Evolutionary conservation across 2,888 invertebrate genomes (phyloP).

Genomic region (Scaptomyza parva): DNA sequence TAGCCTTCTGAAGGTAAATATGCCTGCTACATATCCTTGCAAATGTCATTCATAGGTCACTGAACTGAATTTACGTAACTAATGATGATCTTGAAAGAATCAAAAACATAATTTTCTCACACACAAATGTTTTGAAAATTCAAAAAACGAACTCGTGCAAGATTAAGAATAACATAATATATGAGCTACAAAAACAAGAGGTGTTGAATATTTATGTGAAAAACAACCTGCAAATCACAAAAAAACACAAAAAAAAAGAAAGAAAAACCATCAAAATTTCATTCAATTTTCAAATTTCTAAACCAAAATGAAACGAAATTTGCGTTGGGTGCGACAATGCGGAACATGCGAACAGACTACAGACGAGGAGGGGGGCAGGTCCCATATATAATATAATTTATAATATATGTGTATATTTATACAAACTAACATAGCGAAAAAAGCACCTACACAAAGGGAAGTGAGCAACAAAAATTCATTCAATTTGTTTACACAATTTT

Average conservation of each 20-base stretch:
- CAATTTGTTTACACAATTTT: slow-evolving; percentile 67
- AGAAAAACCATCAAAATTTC: slow-evolving; percentile 44
- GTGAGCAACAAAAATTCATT: slow-evolving; percentile 20
- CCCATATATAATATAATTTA: slow-evolving; percentile 2
- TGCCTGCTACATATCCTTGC: slow-evolving; percentile 50
- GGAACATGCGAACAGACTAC: slow-evolving; percentile 53
- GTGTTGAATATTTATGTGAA: slow-evolving; percentile 41
- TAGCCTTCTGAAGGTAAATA: not conserved
- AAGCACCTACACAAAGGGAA: slow-evolving; percentile 25
- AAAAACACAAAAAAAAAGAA: not conserved
- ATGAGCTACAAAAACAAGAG: slow-evolving; percentile 34
- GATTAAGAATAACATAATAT: slow-evolving; percentile 23
- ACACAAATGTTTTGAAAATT: slow-evolving; percentile 8
- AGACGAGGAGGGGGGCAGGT: slow-evolving; percentile 12
- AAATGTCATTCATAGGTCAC: slow-evolving; percentile 72
- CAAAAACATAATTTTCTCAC: slow-evolving; percentile 54
- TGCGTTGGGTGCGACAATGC: slow-evolving; percentile 67
- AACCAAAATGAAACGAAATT: slow-evolving; percentile 14
- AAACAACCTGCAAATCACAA: slow-evolving; percentile 54
- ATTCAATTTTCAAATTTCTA: slow-evolving; percentile 43
- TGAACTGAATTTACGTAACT: slow-evolving; percentile 65
- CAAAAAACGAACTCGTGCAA: slow-evolving; percentile 34
- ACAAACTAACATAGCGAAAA: slow-evolving; percentile 7
- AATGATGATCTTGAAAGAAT: slow-evolving; percentile 30
- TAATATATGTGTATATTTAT: slow-evolving; percentile 12